Conservation (phyloP, 2,113 vertebrate genomes). For the Theristicus caerulescens region DNA sequence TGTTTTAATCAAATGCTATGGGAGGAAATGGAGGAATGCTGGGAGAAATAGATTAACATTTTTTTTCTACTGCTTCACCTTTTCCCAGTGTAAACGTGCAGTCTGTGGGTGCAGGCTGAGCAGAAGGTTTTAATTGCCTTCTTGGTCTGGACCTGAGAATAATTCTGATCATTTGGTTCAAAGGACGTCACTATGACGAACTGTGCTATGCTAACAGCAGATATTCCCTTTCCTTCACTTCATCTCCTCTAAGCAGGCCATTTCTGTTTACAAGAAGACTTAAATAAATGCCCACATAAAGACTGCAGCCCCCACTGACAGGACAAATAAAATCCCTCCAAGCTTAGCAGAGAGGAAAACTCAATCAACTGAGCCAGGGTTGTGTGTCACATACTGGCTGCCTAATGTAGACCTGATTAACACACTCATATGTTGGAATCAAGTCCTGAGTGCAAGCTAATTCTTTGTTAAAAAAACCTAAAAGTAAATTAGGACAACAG, state of each 20-base stretch:
- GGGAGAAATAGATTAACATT: neutral
- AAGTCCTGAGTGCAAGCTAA: neutral
- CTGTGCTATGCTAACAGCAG: neutral
- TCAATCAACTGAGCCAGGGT: neutral
- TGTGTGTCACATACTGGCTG: neutral
- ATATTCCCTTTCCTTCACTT: neutral
- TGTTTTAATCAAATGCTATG: neutral
- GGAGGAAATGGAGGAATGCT: neutral
- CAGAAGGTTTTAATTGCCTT: neutral
- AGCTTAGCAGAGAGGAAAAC: neutral
- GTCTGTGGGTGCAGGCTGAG: neutral
- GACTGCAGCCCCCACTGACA: neutral
- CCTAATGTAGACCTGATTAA: neutral
- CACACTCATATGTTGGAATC: accelerated
- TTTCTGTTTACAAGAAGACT: neutral
- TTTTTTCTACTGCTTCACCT: neutral
- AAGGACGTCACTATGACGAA: neutral
- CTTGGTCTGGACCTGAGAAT: neutral
- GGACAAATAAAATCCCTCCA: neutral
- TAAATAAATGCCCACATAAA: neutral
- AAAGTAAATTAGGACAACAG: neutral
- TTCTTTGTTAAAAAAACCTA: neutral
- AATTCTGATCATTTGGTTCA: neutral
- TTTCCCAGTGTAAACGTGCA: neutral
- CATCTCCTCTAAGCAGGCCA: neutral